Evolutionary conservation across 2,797 vertebrate genomes (phyloP), one percentile per base, ranked within the genome.

Genomic region (Xiphophorus birchmanni): DNA sequence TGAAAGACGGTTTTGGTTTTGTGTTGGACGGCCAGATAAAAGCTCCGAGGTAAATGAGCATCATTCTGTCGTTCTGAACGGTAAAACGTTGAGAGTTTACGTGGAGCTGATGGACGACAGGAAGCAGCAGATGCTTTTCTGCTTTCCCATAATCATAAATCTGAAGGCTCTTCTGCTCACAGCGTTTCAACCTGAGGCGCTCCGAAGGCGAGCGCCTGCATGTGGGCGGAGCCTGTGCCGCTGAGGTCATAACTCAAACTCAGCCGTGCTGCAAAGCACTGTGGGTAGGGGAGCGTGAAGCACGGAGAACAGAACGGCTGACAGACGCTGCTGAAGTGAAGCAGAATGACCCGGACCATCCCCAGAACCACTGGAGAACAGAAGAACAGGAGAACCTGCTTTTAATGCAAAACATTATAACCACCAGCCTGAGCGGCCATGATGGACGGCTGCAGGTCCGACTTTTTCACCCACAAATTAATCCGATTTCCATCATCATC

Each of bases 161-260:
- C 65, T 5, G 10, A 50, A 50, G 6, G 48, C 48, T 50, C 65
- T 21, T 67, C 21, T 67, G 65, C 65, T 23, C 50, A 26, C 52
- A 26, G 52, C 23, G 73, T 32, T 81, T 77, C 52, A 82, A 77
- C 75, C 73, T 80, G 60, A 85, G 77, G 23, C 26, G 23, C 26
- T 11, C 54, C 76, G 73, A 81, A 85, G 80, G 77, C 40, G 83
- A 89, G 78, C 77, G 84, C 86, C 86, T 85, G 84, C 82, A 87
- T 10, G 47, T 15, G 47, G 82, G 79, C 48, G 76, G 72, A 76
- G 35, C 81, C 88, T 73, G 50, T 83, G 86, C 90, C 80, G 58
- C 86, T 75, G 77, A 80, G 81, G 88, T 82, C 90, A 93, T 94
- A 94, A 95, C 86, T 95, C 93, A 95, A 91, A 93, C 87, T 94